Evolutionary conservation across 2,797 vertebrate genomes (phyloP).

Genomic region (Megalops cyprinoides): DNA sequence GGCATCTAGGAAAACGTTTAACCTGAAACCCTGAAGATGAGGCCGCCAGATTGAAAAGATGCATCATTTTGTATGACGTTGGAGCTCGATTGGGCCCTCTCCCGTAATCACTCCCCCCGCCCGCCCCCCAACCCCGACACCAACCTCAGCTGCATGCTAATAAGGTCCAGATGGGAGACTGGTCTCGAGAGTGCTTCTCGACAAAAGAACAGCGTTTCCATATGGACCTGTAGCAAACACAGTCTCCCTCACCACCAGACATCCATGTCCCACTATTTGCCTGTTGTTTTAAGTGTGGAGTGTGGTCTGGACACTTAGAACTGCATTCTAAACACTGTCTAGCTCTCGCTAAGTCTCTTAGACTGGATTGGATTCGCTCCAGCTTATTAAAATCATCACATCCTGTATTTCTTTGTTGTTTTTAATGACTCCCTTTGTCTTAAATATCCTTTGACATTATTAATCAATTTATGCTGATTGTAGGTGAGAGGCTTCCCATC

Average conservation of each 20-base stretch:
- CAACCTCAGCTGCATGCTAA: background rate
- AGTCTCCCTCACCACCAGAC: background rate
- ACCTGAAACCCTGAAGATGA: background rate
- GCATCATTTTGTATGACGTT: background rate
- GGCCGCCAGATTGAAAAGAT: background rate
- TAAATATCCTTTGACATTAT: no score
- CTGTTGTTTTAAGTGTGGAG: background rate
- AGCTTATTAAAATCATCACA: no score
- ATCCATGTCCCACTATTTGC: background rate
- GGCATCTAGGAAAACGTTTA: no score
- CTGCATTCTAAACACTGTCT: background rate
- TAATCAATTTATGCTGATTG: no score
- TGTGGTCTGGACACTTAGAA: no score
- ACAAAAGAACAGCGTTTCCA: no score
- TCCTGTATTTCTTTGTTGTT: no score
- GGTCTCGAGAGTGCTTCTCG: no score
- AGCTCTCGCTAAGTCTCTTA: background rate
- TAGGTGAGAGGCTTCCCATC: no score
- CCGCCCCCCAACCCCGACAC: background rate
- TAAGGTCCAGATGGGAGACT: slow-evolving; percentile 1
- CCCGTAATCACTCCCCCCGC: no score
- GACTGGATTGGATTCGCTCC: no score
- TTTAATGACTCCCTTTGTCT: no score
- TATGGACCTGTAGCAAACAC: background rate
- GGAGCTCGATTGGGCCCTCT: background rate